A percentile compares a stretch with the other conserved stretches of the same genome.
phyloP scores from a whole-genome alignment of 1,140 invertebrate species.

The Trinorchestia longiramus region DNA sequence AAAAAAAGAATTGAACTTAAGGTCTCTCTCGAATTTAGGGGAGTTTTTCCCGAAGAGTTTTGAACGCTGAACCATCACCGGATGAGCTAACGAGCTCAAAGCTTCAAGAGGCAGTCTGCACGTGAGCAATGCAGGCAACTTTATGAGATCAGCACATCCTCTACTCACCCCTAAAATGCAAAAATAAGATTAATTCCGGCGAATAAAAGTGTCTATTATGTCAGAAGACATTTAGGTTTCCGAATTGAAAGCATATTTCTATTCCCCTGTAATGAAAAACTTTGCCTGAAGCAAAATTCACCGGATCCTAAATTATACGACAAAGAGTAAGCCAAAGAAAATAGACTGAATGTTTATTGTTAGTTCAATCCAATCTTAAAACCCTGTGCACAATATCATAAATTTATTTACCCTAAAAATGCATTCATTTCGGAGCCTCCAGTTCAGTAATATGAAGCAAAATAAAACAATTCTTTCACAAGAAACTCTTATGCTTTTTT shows the following conservation, averaged over 20 bases:
- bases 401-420: background rate
- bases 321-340: background rate
- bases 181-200: background rate
- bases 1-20: too few species aligned
- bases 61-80: background rate
- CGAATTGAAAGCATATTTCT: background rate
- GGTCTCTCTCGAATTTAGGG: background rate
- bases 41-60: background rate
- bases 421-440: background rate
- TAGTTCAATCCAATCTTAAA: background rate
- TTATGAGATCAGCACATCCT: background rate
- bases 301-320: background rate
- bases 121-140: slow-evolving; percentile 14
- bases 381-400: background rate
- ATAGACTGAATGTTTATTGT: background rate
- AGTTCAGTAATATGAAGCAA: background rate
- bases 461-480: too few species aligned
- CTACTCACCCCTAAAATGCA: background rate
- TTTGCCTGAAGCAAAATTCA: background rate
- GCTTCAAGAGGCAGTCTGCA: background rate
- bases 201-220: background rate
- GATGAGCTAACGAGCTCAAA: background rate
- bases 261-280: background rate
- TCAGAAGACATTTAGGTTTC: background rate
- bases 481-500: too few species aligned